Evolutionary conservation across 2,888 invertebrate genomes (phyloP).

Genomic region (Lycocerus yunnanus): DNA sequence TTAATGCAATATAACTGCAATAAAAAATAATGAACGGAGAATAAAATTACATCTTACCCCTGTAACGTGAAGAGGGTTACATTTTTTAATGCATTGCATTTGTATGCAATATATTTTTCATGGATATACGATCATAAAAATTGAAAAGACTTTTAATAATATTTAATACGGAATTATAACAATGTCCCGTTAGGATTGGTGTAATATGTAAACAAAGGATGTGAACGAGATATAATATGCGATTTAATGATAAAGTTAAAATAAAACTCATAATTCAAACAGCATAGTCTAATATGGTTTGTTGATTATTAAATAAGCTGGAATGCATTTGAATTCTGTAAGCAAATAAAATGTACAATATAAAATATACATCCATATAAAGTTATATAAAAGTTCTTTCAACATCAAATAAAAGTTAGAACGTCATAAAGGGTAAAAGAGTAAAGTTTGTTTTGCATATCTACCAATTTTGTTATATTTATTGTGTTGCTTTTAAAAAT

Average conservation of each 20-base stretch:
- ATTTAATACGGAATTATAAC: neutral
- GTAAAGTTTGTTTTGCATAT: neutral
- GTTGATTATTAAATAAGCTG: neutral
- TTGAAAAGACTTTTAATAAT: neutral
- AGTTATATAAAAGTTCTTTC: neutral
- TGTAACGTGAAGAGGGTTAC: neutral
- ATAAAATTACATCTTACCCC: neutral
- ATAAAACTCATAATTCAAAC: neutral
- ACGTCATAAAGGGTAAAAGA: neutral
- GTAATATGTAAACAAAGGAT: neutral
- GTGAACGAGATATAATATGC: neutral
- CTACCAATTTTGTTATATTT: neutral
- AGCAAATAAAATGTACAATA: neutral
- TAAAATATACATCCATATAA: neutral
- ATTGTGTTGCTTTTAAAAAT: neutral
- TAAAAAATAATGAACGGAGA: neutral
- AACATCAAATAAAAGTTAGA: neutral
- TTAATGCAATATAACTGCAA: neutral
- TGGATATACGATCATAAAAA: neutral
- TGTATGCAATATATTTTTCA: neutral
- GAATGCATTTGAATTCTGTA: neutral
- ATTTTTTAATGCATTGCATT: neutral
- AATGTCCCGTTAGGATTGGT: neutral
- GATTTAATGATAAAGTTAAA: too few relatives aligned
- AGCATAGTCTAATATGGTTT: neutral